These are phyloP conservation scores for Serrognathus titanus DNA, from an alignment of 2,888 invertebrate genomes.

Conservation along the genomic window DNA sequence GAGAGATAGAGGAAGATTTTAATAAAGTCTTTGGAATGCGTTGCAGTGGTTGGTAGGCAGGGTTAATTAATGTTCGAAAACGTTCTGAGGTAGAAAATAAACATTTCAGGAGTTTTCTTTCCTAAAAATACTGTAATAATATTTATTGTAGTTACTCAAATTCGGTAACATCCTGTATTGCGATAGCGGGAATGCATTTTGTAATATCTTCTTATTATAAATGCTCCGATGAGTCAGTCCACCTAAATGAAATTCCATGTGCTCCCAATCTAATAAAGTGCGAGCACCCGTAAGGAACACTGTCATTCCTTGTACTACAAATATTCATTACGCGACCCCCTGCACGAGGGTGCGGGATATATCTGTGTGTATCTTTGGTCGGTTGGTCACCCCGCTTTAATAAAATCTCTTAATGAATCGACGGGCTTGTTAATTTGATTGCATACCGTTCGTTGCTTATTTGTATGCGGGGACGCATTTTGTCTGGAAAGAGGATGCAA, in stretches of 20 bases:
- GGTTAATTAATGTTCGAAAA: too few species aligned
- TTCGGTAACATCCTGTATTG: too few species aligned
- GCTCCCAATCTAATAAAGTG: slow-evolving; percentile 40
- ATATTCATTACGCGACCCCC: slow-evolving; percentile 43
- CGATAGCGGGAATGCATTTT: too few species aligned
- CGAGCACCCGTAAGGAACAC: slow-evolving; percentile 44
- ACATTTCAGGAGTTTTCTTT: too few species aligned
- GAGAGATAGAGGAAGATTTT: too few species aligned
- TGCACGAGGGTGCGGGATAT: slow-evolving; percentile 19
- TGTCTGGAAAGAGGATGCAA: too few species aligned
- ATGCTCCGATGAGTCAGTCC: slow-evolving; percentile 24
- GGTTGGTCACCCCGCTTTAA: slow-evolving; percentile 42
- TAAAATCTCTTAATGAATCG: slow-evolving; percentile 45
- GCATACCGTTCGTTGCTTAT: slow-evolving; percentile 34
- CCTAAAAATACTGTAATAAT: too few species aligned
- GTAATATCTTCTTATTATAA: slow-evolving; percentile 5
- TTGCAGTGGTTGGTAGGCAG: too few species aligned
- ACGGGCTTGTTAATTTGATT: slow-evolving; percentile 44
- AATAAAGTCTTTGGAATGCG: too few species aligned
- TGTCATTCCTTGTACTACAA: slow-evolving; percentile 42
- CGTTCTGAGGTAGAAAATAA: too few species aligned
- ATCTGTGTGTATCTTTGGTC: slow-evolving; percentile 25
- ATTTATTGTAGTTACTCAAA: too few species aligned
- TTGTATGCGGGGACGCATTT: too few species aligned
- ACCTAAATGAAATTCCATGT: slow-evolving; percentile 33